These are phyloP conservation scores for Chaunax sp. DNA, from an alignment of 2,797 vertebrate genomes.

Conservation along the genomic window DNA sequence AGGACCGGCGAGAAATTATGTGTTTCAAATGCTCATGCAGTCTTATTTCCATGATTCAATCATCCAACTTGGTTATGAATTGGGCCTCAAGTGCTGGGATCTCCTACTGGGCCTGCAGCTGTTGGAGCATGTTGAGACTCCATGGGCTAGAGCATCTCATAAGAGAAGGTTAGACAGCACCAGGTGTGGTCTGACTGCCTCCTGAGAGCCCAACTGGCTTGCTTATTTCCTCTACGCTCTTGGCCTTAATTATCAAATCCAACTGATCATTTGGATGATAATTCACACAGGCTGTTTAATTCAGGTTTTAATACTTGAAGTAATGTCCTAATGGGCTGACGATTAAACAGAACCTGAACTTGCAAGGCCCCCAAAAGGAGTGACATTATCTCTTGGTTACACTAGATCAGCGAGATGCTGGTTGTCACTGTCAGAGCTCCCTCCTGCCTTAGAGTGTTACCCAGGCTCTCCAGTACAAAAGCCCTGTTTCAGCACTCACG, in stretches of 20 bases:
- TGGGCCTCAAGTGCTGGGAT: constrained; percentile 53
- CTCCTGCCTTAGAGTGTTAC: constrained; percentile 41
- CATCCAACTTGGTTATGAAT: constrained; percentile 68
- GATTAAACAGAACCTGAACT: constrained; percentile 71
- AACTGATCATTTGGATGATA: constrained; percentile 71
- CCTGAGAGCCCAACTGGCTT: constrained; percentile 53
- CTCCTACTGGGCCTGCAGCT: constrained; percentile 68
- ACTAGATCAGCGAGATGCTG: constrained; percentile 51
- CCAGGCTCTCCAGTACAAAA: no score
- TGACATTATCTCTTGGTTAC: constrained; percentile 58
- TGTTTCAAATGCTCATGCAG: constrained; percentile 63
- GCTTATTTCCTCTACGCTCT: constrained; percentile 39
- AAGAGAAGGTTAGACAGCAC: constrained; percentile 61
- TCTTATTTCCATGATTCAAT: constrained; percentile 63
- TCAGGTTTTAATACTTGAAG: constrained; percentile 52
- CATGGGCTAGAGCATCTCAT: constrained; percentile 42
- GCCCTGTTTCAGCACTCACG: no score
- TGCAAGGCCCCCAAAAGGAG: constrained; percentile 30
- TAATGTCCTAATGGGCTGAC: constrained; percentile 61
- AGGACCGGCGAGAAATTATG: constrained; percentile 56
- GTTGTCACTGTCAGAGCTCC: constrained; percentile 33
- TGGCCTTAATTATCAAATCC: constrained; percentile 68
- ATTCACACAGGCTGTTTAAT: constrained; percentile 55
- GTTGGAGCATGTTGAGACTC: constrained; percentile 58
- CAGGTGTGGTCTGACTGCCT: constrained; percentile 63